phyloP scores from a whole-genome alignment of 1,140 invertebrate genomes.

The Polypedilum vanderplanki region DNA sequence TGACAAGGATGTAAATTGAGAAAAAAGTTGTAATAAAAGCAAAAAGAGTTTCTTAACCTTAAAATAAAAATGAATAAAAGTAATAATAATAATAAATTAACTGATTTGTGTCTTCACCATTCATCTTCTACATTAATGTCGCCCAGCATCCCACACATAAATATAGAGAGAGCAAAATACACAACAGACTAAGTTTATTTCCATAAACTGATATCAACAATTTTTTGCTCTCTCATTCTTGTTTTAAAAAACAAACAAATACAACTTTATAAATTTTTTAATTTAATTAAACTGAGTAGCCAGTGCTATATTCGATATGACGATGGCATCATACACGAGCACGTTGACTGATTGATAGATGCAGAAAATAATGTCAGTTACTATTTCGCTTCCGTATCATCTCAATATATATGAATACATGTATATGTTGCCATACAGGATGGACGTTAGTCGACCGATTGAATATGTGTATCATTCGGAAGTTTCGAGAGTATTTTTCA shows the following conservation, averaged over 20 bases:
- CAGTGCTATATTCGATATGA: background rate
- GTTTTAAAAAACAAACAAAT: constrained; percentile 3
- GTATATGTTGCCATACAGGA: background rate
- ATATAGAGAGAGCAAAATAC: background rate
- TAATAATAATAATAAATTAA: constrained; percentile 15
- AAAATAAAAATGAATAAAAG: background rate
- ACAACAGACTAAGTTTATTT: background rate
- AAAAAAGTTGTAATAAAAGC: too few relatives aligned
- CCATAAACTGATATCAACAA: constrained; percentile 6
- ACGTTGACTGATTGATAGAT: background rate
- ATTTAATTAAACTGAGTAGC: background rate
- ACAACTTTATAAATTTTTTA: background rate
- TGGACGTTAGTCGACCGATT: background rate
- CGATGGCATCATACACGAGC: too few relatives aligned
- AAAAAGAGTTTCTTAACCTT: too few relatives aligned
- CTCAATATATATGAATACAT: background rate
- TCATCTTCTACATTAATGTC: background rate
- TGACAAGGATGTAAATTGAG: too few relatives aligned
- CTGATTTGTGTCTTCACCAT: constrained; percentile 5
- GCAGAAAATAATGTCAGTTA: background rate
- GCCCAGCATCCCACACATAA: background rate
- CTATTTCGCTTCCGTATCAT: background rate
- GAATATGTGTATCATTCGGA: background rate
- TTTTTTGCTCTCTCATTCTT: background rate
- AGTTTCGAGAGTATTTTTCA: background rate